phyloP scores from a whole-genome alignment of 2,888 invertebrate genomes.

The Willowsia nigromaculata region DNA sequence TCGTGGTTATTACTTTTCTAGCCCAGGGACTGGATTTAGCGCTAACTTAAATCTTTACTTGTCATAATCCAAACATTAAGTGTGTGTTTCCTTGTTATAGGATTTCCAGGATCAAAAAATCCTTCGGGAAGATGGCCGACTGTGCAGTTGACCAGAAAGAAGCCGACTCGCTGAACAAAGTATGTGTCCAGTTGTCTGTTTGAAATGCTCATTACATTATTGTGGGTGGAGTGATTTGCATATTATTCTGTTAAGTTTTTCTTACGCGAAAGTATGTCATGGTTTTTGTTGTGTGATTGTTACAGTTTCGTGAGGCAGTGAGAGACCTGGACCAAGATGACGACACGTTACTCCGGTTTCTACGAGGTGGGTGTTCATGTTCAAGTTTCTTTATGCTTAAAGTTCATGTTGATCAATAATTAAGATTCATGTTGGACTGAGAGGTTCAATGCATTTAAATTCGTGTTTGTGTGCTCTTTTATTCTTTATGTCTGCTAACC shows the following conservation, averaged over 20 bases:
- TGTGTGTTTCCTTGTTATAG: neutral
- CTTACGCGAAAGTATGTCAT: neutral
- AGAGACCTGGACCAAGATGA: conserved; percentile 60
- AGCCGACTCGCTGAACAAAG: conserved; percentile 13
- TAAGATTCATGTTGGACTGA: too few species aligned
- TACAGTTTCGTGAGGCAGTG: conserved; percentile 64
- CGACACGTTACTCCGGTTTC: conserved; percentile 64
- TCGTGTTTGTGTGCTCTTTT: neutral
- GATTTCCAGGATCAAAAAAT: neutral
- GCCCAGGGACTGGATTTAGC: too few species aligned
- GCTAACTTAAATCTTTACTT: too few species aligned
- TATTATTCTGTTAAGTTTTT: neutral
- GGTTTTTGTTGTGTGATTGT: neutral
- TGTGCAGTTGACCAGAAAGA: neutral
- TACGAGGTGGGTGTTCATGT: conserved; percentile 65
- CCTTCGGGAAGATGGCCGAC: neutral
- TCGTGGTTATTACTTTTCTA: too few species aligned
- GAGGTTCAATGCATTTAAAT: too few species aligned
- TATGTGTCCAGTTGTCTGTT: neutral
- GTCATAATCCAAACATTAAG: neutral
- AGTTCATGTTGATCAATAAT: too few species aligned
- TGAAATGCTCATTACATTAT: too few species aligned
- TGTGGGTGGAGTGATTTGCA: neutral
- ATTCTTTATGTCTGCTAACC: neutral
- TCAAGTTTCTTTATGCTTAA: too few species aligned